phyloP scores from a whole-genome alignment of 2,113 vertebrate genomes.

The Panthera tigris region DNA sequence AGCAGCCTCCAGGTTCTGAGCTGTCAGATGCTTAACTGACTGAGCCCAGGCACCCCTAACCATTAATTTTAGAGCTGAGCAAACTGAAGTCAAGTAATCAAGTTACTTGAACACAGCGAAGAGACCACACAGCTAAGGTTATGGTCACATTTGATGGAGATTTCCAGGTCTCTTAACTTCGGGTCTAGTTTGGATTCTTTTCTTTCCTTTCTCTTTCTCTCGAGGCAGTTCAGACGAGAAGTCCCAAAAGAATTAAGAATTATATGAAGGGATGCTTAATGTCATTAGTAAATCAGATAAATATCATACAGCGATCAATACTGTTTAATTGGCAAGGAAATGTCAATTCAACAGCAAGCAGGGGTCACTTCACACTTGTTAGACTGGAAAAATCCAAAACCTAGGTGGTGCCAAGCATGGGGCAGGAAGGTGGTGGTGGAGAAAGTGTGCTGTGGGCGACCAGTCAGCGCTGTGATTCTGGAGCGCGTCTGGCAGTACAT shows the following conservation, averaged over 20 bases:
- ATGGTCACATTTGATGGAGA: not conserved
- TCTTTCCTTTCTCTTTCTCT: not conserved
- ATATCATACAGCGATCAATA: not conserved
- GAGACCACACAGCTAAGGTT: not conserved
- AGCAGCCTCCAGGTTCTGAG: too few species aligned
- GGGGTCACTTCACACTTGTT: not conserved
- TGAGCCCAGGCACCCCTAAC: too few species aligned
- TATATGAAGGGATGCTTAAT: not conserved
- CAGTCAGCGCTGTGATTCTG: not conserved
- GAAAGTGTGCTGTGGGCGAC: not conserved
- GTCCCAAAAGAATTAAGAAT: not conserved
- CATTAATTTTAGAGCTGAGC: slow-evolving; percentile 6
- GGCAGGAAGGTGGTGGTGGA: not conserved
- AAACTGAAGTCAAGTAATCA: not conserved
- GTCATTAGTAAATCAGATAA: not conserved
- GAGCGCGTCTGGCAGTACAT: not conserved
- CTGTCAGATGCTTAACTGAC: too few species aligned
- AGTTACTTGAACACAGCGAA: not conserved
- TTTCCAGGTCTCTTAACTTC: not conserved
- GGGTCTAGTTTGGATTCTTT: not conserved
- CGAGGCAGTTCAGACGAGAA: not conserved
- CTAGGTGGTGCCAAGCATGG: not conserved
- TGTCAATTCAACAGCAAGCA: not conserved
- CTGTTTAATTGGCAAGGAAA: not conserved
- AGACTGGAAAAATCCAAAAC: not conserved